Evolutionary conservation across 2,113 vertebrate genomes (phyloP).

Genomic region (Ancistrus triradiatus): DNA sequence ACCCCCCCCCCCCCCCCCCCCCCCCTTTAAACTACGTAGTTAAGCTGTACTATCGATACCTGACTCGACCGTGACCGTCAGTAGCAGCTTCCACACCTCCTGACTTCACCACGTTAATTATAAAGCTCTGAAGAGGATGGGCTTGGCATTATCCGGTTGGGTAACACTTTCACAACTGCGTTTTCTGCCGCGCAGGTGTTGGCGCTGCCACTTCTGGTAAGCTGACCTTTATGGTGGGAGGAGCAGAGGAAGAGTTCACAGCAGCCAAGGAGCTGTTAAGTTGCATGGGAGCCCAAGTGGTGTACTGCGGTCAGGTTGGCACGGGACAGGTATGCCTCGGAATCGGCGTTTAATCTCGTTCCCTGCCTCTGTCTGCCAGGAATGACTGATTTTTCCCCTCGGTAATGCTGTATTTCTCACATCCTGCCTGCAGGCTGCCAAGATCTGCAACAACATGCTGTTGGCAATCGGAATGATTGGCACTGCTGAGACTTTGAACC

Average conservation of each 20-base stretch:
- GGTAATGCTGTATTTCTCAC: not conserved
- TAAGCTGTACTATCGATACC: too few species aligned
- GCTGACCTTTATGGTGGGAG: slow-evolving; percentile 98
- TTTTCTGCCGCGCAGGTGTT: slow-evolving; percentile 74
- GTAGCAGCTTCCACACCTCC: not conserved
- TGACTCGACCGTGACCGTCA: too few species aligned
- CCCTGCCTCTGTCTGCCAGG: not conserved
- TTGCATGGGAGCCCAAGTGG: slow-evolving; percentile 92
- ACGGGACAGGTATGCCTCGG: slow-evolving; percentile 84
- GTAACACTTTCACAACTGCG: not conserved
- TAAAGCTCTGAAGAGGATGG: too few species aligned
- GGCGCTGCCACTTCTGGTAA: slow-evolving; percentile 91
- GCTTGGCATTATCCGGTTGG: too few species aligned
- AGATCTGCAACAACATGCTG: slow-evolving; percentile 99
- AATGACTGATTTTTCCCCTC: not conserved
- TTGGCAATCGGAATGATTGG: slow-evolving; percentile 97
- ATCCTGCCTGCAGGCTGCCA: too few species aligned
- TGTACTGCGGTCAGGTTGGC: slow-evolving; percentile 93
- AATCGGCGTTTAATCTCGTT: not conserved
- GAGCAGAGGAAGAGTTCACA: slow-evolving; percentile 89
- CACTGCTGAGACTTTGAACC: slow-evolving; percentile 95
- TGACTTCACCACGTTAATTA: too few species aligned
- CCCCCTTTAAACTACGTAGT: too few species aligned
- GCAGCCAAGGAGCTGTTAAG: slow-evolving; percentile 88
- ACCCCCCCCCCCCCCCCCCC: too few species aligned